These are phyloP conservation scores for Aethes cnicana DNA, from an alignment of 2,888 invertebrate species.

Conservation along the genomic window DNA sequence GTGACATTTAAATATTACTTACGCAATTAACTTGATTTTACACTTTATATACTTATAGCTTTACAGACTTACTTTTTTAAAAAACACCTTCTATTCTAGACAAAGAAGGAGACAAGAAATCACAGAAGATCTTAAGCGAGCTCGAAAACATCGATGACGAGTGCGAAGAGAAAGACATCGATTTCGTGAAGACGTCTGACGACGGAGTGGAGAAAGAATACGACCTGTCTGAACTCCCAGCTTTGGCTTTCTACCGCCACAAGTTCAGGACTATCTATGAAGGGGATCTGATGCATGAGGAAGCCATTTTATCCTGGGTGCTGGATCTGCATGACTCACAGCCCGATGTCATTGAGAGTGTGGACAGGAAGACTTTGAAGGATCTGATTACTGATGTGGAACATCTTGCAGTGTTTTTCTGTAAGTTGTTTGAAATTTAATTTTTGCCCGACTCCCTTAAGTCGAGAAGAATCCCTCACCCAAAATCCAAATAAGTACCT, in stretches of 20 bases:
- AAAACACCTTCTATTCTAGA: slow-evolving; percentile 76
- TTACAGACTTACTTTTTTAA: neutral
- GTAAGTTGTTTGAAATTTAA: slow-evolving; percentile 77
- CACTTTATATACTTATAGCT: too few relatives aligned
- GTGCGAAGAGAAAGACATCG: slow-evolving; percentile 94
- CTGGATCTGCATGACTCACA: slow-evolving; percentile 91
- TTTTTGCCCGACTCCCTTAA: too few relatives aligned
- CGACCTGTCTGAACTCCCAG: slow-evolving; percentile 90
- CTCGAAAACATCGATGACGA: slow-evolving; percentile 96
- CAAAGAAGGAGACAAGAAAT: slow-evolving; percentile 94
- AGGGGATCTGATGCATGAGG: slow-evolving; percentile 95
- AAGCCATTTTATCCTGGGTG: slow-evolving; percentile 95
- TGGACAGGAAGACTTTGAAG: slow-evolving; percentile 94
- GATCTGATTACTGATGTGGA: slow-evolving; percentile 94
- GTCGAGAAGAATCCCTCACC: too few relatives aligned
- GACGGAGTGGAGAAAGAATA: slow-evolving; percentile 93
- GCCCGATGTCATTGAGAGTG: slow-evolving; percentile 94
- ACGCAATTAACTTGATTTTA: too few relatives aligned
- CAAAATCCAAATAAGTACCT: too few relatives aligned
- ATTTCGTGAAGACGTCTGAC: slow-evolving; percentile 95
- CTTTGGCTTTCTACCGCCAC: slow-evolving; percentile 92
- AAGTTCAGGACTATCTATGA: slow-evolving; percentile 94
- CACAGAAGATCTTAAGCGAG: slow-evolving; percentile 93
- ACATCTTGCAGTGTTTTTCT: slow-evolving; percentile 95
- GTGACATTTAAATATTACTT: too few relatives aligned